A percentile compares a stretch with the other conserved stretches of the same genome.
phyloP scores from a whole-genome alignment of 1,140 invertebrate species.

The Anoplophora glabripennis region DNA sequence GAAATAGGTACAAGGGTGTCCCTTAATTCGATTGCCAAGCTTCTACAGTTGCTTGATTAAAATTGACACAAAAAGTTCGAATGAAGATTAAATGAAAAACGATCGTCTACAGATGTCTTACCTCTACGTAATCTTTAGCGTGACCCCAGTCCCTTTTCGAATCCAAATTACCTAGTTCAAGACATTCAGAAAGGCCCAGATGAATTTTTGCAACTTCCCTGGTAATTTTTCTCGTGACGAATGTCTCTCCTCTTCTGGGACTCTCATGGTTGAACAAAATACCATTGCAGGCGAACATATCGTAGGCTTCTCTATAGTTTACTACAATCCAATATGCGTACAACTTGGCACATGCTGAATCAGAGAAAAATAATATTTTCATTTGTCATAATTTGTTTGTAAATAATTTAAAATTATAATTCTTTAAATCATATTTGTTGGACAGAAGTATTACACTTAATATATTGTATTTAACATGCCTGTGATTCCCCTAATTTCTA shows the following conservation, averaged over 20 bases:
- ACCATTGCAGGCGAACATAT: constrained; percentile 98
- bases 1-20: too few species aligned
- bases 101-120: constrained; percentile 45
- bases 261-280: constrained; percentile 99
- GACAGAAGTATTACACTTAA: too few species aligned
- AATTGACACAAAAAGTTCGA: too few species aligned
- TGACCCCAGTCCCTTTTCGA: constrained; percentile 98
- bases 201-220: constrained; percentile 95
- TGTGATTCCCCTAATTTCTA: too few species aligned
- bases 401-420: too few species aligned
- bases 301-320: constrained; percentile 97
- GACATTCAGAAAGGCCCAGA: constrained; percentile 78
- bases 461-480: too few species aligned
- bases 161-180: constrained; percentile 96
- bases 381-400: too few species aligned
- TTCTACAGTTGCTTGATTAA: too few species aligned
- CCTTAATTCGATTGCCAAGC: too few species aligned
- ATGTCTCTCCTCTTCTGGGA: constrained; percentile 95
- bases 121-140: constrained; percentile 97
- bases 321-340: constrained; percentile 99
- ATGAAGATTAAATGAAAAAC: constrained; percentile 24
- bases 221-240: constrained; percentile 98
- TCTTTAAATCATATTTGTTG: too few species aligned
- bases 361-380: constrained; percentile 8
- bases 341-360: constrained; percentile 92